These are phyloP conservation scores for Phortica okadai DNA, from an alignment of 2,888 invertebrate species.

Conservation along the genomic window DNA sequence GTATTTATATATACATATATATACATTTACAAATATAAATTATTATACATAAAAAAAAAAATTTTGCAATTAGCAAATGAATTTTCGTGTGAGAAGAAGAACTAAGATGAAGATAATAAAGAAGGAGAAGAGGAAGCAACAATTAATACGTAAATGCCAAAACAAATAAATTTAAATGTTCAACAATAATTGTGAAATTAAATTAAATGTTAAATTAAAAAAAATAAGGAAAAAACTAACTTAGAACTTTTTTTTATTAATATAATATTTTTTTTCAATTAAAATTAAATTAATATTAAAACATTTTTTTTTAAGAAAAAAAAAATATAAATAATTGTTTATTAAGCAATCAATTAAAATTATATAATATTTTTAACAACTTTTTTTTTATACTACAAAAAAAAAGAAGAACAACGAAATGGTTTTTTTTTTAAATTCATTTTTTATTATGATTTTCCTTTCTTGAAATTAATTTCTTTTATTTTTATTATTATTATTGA, in stretches of 20 bases:
- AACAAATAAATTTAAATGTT: conserved; percentile 65
- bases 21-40: conserved; percentile 42
- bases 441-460: neutral
- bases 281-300: too few relatives aligned
- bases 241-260: conserved; percentile 14
- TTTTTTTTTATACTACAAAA: neutral
- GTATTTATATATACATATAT: conserved; percentile 37
- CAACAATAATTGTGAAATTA: conserved; percentile 40
- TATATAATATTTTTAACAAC: neutral
- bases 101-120: conserved; percentile 23
- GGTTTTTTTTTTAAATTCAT: neutral
- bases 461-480: neutral
- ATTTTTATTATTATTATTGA: neutral
- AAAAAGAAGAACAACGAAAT: too few relatives aligned
- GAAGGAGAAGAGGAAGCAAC: conserved; percentile 46
- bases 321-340: neutral
- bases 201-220: conserved; percentile 9
- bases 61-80: conserved; percentile 22
- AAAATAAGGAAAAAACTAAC: conserved; percentile 1
- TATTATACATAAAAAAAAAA: conserved; percentile 33
- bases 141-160: conserved; percentile 62
- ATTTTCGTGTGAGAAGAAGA: conserved; percentile 23
- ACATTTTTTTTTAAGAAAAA: too few relatives aligned
- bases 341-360: neutral
- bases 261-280: too few relatives aligned